These are phyloP conservation scores for Monopis laevigella DNA, from an alignment of 2,888 invertebrate genomes.

Conservation along the genomic window DNA sequence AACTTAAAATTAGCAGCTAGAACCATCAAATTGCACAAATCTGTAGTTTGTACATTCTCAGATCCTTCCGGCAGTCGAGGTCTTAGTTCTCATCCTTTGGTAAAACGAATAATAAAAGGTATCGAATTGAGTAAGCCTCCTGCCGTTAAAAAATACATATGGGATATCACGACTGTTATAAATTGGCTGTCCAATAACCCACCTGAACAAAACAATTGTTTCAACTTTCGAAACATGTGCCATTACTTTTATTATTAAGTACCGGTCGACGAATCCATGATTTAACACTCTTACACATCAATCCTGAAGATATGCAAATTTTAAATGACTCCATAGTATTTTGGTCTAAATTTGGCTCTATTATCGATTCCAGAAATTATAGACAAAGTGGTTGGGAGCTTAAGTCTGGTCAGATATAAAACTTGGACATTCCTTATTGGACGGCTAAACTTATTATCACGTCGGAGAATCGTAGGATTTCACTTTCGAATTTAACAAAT, in stretches of 20 bases:
- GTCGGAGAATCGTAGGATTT: background rate
- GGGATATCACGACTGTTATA: background rate
- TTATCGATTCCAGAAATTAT: background rate
- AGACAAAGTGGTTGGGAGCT: slow-evolving; percentile 9
- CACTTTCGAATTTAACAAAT: background rate
- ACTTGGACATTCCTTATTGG: background rate
- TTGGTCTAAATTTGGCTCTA: slow-evolving; percentile 10
- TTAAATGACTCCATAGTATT: background rate
- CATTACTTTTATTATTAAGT: slow-evolving; percentile 1
- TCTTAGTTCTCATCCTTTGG: background rate
- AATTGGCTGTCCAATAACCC: slow-evolving; percentile 1
- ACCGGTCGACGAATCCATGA: slow-evolving; percentile 8
- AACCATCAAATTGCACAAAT: too few relatives aligned
- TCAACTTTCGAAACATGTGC: background rate
- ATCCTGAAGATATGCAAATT: background rate
- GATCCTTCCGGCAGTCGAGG: background rate
- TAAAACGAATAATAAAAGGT: background rate
- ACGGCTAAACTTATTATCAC: background rate
- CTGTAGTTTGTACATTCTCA: background rate
- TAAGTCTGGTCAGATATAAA: background rate
- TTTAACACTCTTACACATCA: slow-evolving; percentile 3
- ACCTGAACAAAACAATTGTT: background rate
- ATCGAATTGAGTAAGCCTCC: slow-evolving; percentile 1
- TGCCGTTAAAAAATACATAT: background rate
- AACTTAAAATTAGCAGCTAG: background rate